Conservation (phyloP, 2,113 vertebrate species). For the Antechinus flavipes region DNA sequence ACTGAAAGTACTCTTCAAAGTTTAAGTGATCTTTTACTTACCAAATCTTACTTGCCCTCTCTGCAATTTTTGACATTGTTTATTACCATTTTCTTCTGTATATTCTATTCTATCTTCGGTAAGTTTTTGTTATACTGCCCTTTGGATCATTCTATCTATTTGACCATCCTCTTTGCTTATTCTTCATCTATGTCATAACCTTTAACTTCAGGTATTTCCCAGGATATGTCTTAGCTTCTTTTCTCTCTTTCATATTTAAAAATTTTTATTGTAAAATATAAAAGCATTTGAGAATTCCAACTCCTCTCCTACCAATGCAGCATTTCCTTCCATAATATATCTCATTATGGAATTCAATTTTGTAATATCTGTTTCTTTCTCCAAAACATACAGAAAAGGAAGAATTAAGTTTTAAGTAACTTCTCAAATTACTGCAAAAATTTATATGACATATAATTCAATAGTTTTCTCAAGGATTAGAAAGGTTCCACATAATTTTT, state of each 20-base stretch:
- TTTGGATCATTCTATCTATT: neutral
- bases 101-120: too few species aligned
- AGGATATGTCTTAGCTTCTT: neutral
- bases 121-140: neutral
- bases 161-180: neutral
- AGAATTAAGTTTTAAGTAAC: neutral
- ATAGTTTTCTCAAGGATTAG: neutral
- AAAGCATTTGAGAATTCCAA: neutral
- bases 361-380: rapidly evolving
- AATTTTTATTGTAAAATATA: neutral
- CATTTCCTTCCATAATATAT: neutral
- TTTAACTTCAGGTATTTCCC: neutral
- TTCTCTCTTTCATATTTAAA: neutral
- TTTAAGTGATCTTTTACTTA: too few species aligned
- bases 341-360: neutral
- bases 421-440: neutral
- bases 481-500: neutral
- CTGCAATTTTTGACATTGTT: too few species aligned
- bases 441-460: neutral
- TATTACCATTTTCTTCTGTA: too few species aligned
- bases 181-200: neutral
- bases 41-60: too few species aligned
- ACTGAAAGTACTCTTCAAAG: too few species aligned
- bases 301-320: neutral
- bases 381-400: neutral